Conservation (phyloP, 2,113 vertebrate species). For the Malurus cyaneus region DNA sequence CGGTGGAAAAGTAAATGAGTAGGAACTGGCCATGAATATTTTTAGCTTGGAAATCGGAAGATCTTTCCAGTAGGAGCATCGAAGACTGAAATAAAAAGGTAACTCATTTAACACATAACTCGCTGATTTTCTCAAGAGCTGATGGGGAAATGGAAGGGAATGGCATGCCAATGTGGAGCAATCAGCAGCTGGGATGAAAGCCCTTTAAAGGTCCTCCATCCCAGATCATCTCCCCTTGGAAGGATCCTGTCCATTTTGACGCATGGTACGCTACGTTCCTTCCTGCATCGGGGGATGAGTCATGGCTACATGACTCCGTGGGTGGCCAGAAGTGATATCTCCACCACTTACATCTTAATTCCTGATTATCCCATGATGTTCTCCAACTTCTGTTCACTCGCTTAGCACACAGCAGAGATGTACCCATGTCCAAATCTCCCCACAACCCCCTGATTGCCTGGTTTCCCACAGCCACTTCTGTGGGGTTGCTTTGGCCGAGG, state of each 20-base stretch:
- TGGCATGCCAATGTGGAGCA: not conserved
- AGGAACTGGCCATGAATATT: conserved; percentile 27
- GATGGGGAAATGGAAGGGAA: not conserved
- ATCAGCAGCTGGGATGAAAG: not conserved
- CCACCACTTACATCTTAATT: conserved; percentile 49
- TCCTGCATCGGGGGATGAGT: conserved; percentile 61
- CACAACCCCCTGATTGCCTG: not conserved
- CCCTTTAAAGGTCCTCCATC: not conserved
- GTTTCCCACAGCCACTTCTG: too few species aligned
- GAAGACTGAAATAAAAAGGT: not conserved
- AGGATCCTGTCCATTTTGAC: conserved; percentile 49
- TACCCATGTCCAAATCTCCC: not conserved
- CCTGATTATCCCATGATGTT: conserved; percentile 58
- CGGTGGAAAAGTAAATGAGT: conserved; percentile 16
- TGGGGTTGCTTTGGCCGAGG: not conserved
- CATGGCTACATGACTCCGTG: conserved; percentile 57
- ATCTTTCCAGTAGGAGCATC: conserved; percentile 37
- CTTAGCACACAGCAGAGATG: not conserved
- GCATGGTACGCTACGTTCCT: not conserved
- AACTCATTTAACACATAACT: not conserved
- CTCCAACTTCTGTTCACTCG: conserved; percentile 4
- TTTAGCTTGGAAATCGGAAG: conserved; percentile 35
- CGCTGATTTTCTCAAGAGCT: not conserved
- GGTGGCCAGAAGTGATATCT: conserved; percentile 62
- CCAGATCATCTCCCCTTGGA: not conserved